Evolutionary conservation across 2,888 invertebrate species (phyloP), one percentile per base, ranked within the genome.

Genomic region (Ormyrus rosae): DNA sequence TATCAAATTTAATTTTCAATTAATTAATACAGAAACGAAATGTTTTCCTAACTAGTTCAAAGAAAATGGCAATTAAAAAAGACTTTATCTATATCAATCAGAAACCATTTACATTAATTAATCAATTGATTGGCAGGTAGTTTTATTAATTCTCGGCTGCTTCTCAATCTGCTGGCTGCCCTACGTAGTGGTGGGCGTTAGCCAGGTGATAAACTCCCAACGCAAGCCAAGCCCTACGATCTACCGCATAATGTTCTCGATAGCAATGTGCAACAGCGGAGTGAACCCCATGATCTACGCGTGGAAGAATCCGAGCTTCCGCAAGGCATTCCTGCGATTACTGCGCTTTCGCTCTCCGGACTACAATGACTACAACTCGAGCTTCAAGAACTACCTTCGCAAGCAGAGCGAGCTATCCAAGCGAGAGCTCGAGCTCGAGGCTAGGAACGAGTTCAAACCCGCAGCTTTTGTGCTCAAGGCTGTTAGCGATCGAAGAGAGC

Each of bases 141-240:
- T 96, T 79, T 92, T 96, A 11, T 91, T 95, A 83, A 95, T 96
- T 34, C 92, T 96, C 87, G 96, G 96, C 46, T 95, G 95, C 83
- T 96, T 96, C 88, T 94, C 96, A 0, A 91, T 96, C 82, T 96
- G 96, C 89, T 96, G 96, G 96, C 92, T 96, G 87, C 96, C 96
- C 13, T 96, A 95, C 89, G 94, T 96, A 85, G 92, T 94, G 69
- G 94, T 95, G 73, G 93, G 93, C 5, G 94, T 94, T 84, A 92
- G 93, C 7, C 93, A 94, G 87, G 92, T 94, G 68, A 91, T 93
- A 81, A 91, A 92, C 90, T 92, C 84, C 90, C 92, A 75, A 91
- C 92, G 87, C 92, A 92, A 87, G 91, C 93, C 83, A 6, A 85
- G 81, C 2, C 84, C 86, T 1, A 91, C 92, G 79, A 90, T 93